phyloP scores from a whole-genome alignment of 2,797 vertebrate genomes.

The Cyprinella venusta region DNA sequence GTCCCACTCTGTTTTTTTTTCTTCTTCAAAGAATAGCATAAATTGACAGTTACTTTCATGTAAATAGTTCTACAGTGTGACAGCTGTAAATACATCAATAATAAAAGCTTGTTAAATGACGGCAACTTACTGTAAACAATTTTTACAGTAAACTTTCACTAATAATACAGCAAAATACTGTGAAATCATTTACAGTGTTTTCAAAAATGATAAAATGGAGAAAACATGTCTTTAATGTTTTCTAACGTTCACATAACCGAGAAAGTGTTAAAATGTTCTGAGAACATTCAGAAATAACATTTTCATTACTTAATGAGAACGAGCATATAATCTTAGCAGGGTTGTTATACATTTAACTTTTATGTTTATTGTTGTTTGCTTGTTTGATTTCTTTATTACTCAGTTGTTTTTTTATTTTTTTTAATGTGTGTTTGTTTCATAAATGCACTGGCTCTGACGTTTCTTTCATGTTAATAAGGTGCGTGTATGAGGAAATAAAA shows the following conservation, averaged over 20 bases:
- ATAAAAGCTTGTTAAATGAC: too few species aligned
- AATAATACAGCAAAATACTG: too few species aligned
- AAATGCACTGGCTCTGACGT: conserved; percentile 39
- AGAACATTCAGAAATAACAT: neutral
- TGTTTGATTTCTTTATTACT: neutral
- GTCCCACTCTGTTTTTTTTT: too few species aligned
- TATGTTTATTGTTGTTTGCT: neutral
- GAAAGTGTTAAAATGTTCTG: neutral
- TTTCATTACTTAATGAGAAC: neutral
- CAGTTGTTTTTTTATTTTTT: neutral
- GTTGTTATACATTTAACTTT: neutral
- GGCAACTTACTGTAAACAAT: too few species aligned
- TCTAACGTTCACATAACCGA: neutral
- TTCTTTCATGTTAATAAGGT: conserved; percentile 21
- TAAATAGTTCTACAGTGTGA: too few species aligned
- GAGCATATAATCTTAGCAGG: neutral
- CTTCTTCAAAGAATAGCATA: too few species aligned
- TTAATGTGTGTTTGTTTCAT: conserved; percentile 53
- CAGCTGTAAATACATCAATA: too few species aligned
- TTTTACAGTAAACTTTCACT: too few species aligned
- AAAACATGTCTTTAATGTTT: neutral
- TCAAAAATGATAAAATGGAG: neutral
- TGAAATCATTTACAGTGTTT: too few species aligned
- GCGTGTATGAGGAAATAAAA: conserved; percentile 9
- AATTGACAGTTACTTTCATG: too few species aligned